phyloP scores from a whole-genome alignment of 1,140 invertebrate genomes.

The Wiebesia pumilae region DNA sequence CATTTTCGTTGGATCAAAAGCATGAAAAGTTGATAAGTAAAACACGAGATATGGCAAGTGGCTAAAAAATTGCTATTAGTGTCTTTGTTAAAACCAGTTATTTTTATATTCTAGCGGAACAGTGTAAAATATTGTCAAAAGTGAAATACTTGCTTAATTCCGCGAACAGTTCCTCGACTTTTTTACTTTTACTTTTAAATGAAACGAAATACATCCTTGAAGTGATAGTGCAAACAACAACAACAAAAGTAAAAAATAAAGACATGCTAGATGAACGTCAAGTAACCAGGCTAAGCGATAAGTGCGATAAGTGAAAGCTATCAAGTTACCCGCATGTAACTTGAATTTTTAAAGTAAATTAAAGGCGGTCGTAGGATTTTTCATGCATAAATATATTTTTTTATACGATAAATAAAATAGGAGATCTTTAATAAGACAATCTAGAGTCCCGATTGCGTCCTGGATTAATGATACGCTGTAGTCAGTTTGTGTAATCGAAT shows the following conservation, averaged over 20 bases:
- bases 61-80: conserved; percentile 16
- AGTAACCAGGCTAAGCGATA: conserved; percentile 10
- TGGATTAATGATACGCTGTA: conserved; percentile 63
- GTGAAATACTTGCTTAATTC: conserved; percentile 46
- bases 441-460: conserved; percentile 68
- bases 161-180: conserved; percentile 35
- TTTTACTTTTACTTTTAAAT: conserved; percentile 38
- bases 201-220: conserved; percentile 23
- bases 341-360: too few relatives aligned
- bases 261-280: neutral
- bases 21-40: conserved; percentile 1
- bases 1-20: neutral
- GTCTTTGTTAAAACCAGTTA: conserved; percentile 38
- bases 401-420: conserved; percentile 55
- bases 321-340: neutral
- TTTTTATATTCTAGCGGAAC: conserved; percentile 42
- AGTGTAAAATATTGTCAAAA: conserved; percentile 43
- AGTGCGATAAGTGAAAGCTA: conserved; percentile 14
- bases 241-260: conserved; percentile 7
- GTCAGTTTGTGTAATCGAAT: conserved; percentile 54
- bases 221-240: conserved; percentile 37
- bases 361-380: conserved; percentile 35
- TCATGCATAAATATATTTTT: conserved; percentile 49
- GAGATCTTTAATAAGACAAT: conserved; percentile 67
- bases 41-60: conserved; percentile 19